Percentiles rank a stretch among this genome's conserved stretches.
Conservation (phyloP, 1,140 invertebrate species). For the Stratiolaelaps scimitus region DNA sequence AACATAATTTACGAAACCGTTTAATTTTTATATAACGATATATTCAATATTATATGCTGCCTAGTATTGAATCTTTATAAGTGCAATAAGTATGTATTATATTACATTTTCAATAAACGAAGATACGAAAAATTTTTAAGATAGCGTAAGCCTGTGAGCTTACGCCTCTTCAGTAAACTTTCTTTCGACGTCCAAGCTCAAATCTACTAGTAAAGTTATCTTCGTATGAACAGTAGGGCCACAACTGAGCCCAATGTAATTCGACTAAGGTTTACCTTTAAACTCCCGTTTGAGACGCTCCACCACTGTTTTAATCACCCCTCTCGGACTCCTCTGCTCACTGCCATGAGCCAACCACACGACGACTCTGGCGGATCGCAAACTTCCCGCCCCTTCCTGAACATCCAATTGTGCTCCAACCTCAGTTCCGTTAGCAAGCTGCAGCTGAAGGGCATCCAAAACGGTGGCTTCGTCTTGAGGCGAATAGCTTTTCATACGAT, state of each 20-base stretch:
- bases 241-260: background rate
- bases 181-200: background rate
- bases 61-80: too few species aligned
- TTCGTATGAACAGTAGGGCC: background rate
- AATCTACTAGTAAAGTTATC: background rate
- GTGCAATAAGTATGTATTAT: too few species aligned
- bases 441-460: conserved; percentile 15
- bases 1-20: too few species aligned
- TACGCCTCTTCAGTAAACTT: background rate
- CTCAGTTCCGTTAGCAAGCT: background rate
- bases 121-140: background rate
- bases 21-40: too few species aligned
- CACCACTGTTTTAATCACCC: background rate
- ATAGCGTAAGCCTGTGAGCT: background rate
- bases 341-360: conserved; percentile 16
- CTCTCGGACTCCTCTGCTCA: conserved; percentile 3
- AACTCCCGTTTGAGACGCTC: background rate
- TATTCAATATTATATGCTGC: too few species aligned
- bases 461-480: conserved; percentile 19
- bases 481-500: background rate
- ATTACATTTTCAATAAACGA: too few species aligned
- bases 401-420: too few species aligned
- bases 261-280: background rate
- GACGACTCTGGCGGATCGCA: background rate
- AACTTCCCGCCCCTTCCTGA: too few species aligned